Conservation (phyloP, 2,113 vertebrate species). For the Podilymbus podiceps region DNA sequence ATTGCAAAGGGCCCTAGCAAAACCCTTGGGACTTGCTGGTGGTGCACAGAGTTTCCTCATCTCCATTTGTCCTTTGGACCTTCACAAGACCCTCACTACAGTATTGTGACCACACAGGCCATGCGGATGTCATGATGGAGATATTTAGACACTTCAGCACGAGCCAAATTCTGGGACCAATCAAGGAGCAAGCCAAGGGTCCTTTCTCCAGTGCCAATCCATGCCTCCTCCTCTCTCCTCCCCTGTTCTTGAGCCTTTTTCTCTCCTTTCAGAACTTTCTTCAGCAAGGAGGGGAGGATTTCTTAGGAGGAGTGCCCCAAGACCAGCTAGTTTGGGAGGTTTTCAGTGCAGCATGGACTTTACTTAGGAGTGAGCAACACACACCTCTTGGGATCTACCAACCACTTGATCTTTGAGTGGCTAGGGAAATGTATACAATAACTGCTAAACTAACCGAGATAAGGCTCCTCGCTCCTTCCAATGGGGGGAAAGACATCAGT, state of each 20-base stretch:
- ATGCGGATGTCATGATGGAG: conserved; percentile 4
- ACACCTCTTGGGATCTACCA: background rate
- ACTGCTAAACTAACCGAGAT: background rate
- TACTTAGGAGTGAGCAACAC: background rate
- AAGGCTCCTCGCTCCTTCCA: too few species aligned
- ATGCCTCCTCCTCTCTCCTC: background rate
- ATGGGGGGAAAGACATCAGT: too few species aligned
- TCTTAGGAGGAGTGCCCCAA: background rate
- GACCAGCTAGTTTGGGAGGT: background rate
- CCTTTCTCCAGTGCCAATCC: background rate
- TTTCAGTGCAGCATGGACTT: background rate
- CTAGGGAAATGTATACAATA: background rate
- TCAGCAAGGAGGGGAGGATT: background rate
- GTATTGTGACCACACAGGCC: conserved; percentile 34
- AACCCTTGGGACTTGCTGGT: background rate
- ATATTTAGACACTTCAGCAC: conserved; percentile 15
- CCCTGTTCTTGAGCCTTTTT: background rate
- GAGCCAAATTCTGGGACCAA: background rate
- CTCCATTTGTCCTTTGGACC: background rate
- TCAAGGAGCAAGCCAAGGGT: conserved; percentile 63
- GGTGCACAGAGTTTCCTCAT: background rate
- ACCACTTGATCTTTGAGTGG: background rate
- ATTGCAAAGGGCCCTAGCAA: background rate
- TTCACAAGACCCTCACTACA: conserved; percentile 38
- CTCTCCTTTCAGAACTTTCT: background rate